These are phyloP conservation scores for Proctacanthus coquilletti DNA, from an alignment of 1,140 invertebrate genomes.

Conservation along the genomic window DNA sequence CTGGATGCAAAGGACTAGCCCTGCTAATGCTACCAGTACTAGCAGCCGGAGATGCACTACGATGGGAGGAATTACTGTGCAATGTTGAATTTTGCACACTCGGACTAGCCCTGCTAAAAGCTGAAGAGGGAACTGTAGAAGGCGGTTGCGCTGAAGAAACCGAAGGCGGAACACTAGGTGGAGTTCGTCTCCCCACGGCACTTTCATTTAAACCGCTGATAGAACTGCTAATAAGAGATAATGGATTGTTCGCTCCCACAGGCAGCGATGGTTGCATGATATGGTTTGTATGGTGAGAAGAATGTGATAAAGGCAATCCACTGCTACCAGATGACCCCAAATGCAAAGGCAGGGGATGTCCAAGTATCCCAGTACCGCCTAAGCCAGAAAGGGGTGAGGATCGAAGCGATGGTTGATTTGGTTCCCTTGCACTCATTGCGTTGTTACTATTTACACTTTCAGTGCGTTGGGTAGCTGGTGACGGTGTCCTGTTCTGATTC, in stretches of 20 bases:
- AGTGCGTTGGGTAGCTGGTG: background rate
- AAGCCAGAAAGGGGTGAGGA: too few species aligned
- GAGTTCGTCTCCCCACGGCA: background rate
- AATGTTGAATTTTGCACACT: constrained; percentile 22
- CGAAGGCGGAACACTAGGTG: constrained; percentile 19
- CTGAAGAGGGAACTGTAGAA: constrained; percentile 25
- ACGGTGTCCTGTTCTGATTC: background rate
- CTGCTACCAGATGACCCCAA: constrained; percentile 16
- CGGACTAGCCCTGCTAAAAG: constrained; percentile 29
- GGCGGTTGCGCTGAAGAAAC: constrained; percentile 18
- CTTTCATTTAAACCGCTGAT: background rate
- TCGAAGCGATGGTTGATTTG: background rate
- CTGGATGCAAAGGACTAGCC: constrained; percentile 26
- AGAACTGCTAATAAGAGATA: constrained; percentile 2
- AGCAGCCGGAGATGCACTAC: constrained; percentile 22
- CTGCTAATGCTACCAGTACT: constrained; percentile 25
- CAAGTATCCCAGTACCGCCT: too few species aligned
- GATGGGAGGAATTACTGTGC: constrained; percentile 18
- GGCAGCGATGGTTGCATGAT: constrained; percentile 3
- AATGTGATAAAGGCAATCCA: constrained; percentile 20
- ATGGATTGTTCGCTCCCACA: background rate
- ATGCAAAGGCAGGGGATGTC: constrained; percentile 3
- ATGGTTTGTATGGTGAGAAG: constrained; percentile 6
- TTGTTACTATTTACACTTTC: background rate
- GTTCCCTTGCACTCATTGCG: background rate